A percentile compares a stretch with the other conserved stretches of the same genome.
phyloP scores from a whole-genome alignment of 1,140 invertebrate genomes.

The Habropoda laboriosa region DNA sequence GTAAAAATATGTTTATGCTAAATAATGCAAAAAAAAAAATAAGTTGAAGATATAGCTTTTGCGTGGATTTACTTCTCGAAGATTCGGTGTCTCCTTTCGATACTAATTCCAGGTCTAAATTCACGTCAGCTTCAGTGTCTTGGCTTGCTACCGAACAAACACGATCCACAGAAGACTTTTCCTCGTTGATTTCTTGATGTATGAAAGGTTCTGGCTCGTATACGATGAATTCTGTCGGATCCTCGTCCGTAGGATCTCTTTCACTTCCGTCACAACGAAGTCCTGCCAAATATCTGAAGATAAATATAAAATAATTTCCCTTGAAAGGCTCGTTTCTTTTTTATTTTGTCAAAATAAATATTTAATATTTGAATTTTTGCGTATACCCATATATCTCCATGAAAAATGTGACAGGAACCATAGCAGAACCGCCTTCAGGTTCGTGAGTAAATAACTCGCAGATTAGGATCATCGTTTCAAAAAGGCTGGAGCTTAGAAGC shows the following conservation, averaged over 20 bases:
- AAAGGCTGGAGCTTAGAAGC: constrained; percentile 74
- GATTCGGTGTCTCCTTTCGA: constrained; percentile 65
- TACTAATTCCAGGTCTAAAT: constrained; percentile 71
- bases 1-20: background rate
- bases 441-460: constrained; percentile 92
- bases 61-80: constrained; percentile 37
- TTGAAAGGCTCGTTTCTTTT: too few species aligned
- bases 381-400: constrained; percentile 84
- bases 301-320: constrained; percentile 14
- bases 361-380: too few species aligned
- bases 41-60: background rate
- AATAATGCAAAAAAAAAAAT: background rate
- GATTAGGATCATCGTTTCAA: constrained; percentile 89
- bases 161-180: constrained; percentile 20
- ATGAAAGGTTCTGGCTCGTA: background rate
- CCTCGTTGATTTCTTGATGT: constrained; percentile 19
- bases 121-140: constrained; percentile 73
- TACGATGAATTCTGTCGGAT: constrained; percentile 53
- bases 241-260: constrained; percentile 50
- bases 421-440: constrained; percentile 90
- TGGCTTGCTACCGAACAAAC: constrained; percentile 68
- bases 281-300: constrained; percentile 73
- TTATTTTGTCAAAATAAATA: too few species aligned
- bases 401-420: constrained; percentile 88
- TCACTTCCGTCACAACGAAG: constrained; percentile 74